These are phyloP conservation scores for Hydractinia echinata DNA, from an alignment of 30 jellyfish, hydroid and myxozoan genomes.

Conservation along the genomic window DNA sequence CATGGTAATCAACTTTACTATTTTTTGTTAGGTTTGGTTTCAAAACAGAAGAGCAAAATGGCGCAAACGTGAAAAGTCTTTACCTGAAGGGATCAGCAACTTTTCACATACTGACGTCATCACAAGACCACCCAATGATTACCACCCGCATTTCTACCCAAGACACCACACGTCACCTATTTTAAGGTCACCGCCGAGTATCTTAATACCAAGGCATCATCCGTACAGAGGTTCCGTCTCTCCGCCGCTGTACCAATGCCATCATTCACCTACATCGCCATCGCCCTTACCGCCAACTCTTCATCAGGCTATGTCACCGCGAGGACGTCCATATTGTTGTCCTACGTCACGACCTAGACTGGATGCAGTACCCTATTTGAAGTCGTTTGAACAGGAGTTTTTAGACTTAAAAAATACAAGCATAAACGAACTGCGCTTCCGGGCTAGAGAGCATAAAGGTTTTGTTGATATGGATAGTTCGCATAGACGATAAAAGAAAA, in stretches of 20 bases:
- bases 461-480: too few species aligned
- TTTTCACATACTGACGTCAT: slow-evolving; percentile 9
- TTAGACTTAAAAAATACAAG: slow-evolving; percentile 19
- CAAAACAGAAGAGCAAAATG: slow-evolving; percentile 27
- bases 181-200: slow-evolving; percentile 10
- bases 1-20: too few species aligned
- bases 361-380: background rate
- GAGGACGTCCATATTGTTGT: slow-evolving; percentile 2
- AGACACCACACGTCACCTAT: background rate
- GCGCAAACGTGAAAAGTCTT: slow-evolving; percentile 21
- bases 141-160: background rate
- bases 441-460: slow-evolving; percentile 16
- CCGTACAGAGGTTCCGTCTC: slow-evolving; percentile 20
- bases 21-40: slow-evolving; percentile 20
- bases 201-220: slow-evolving; percentile 14
- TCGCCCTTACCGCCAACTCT: background rate
- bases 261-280: slow-evolving; percentile 14
- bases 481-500: too few species aligned
- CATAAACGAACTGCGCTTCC: slow-evolving; percentile 22
- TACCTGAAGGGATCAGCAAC: slow-evolving; percentile 6
- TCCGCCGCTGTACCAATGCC: slow-evolving; percentile 18
- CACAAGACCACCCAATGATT: slow-evolving; percentile 9
- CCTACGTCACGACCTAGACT: slow-evolving; percentile 19
- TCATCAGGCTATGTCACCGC: background rate
- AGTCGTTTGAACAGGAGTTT: slow-evolving; percentile 12